Evolutionary conservation across 2,888 invertebrate genomes (phyloP), one percentile per base, ranked within the genome.

Genomic region (Podabrus alpinus): DNA sequence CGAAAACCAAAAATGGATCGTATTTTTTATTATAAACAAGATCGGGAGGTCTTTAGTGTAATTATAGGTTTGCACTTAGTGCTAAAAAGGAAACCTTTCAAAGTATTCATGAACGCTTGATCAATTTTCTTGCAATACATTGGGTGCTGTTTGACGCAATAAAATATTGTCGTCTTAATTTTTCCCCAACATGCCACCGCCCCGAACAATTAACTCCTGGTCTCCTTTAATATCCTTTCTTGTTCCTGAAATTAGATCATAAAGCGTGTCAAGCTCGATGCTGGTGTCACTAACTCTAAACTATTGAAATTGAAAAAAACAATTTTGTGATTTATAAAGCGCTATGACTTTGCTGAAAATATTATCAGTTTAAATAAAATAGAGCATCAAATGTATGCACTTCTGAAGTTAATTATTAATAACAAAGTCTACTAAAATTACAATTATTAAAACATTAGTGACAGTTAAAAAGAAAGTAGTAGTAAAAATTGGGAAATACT

Each of bases 401-500:
- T 64, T 64, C 10, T 64, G 62, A 64, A 64, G 13, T 64, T 61
- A 19, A 61, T 17, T 61, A 61, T 61, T 61, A 64, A 64, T 19
- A 15, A 64, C 62, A 64, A 64, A 64, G 21, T 19, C 17, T 64
- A 45, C 17, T 61, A 61, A 61, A 61, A 61, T 17, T 17, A 61
- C 17, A 61, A 61, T 61, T n/a, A n/a, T n/a, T 61, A 61, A 61
- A 64, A 64, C n/a, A n/a, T 19, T 19, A 64, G 21, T 19, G 62
- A 64, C 21, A 64, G 62, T 64, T 64, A 64, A 64, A 64, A 64
- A 64, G 62, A 64, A 19, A 70, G 19, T 15, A 59, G 59, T 73
- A 73, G 66, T 60, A 73, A 69, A 69, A 73, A 59, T 69, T 69
- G 73, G 73, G 69, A 66, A 73, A 73, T 73, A 73, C 73, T 73